phyloP scores from a whole-genome alignment of 64 coral and sea anemone species.

The Porites australiensis region DNA sequence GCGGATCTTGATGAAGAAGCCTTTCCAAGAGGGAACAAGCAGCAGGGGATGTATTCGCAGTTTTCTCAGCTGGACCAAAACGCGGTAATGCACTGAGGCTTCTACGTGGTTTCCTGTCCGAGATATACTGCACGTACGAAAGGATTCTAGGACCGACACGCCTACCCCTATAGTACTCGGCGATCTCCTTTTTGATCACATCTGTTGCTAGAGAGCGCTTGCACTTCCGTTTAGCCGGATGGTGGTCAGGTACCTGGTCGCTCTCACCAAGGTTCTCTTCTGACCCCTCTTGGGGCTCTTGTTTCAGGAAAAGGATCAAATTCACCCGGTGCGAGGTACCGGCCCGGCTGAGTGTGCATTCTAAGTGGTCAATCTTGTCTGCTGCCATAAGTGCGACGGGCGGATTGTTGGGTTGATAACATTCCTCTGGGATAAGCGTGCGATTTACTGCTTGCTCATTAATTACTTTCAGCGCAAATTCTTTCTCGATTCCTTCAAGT shows the following conservation, averaged over 20 bases:
- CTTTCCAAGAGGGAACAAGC: slow-evolving; percentile 73
- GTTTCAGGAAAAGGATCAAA: slow-evolving; percentile 60
- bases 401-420: neutral
- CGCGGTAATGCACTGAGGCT: neutral
- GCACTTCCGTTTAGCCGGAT: slow-evolving; percentile 64
- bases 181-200: slow-evolving; percentile 53
- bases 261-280: neutral
- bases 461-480: slow-evolving; percentile 56
- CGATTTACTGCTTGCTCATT: slow-evolving; percentile 67
- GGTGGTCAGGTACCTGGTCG: neutral
- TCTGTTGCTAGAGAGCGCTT: slow-evolving; percentile 57
- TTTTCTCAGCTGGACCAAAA: slow-evolving; percentile 52
- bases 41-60: slow-evolving; percentile 61
- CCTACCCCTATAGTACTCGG: slow-evolving; percentile 59
- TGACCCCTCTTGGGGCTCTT: too few relatives aligned
- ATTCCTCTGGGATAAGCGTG: slow-evolving; percentile 51
- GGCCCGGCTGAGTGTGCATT: slow-evolving; percentile 54
- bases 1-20: slow-evolving; percentile 52
- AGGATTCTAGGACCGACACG: slow-evolving; percentile 65
- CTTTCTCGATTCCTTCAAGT: slow-evolving; percentile 66
- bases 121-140: slow-evolving; percentile 29
- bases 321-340: slow-evolving; percentile 74
- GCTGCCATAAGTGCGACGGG: slow-evolving; percentile 59
- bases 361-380: slow-evolving; percentile 73
- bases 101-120: neutral